These are phyloP conservation scores for Zaprionus lineosus DNA, from an alignment of 2,888 invertebrate genomes.

Conservation along the genomic window DNA sequence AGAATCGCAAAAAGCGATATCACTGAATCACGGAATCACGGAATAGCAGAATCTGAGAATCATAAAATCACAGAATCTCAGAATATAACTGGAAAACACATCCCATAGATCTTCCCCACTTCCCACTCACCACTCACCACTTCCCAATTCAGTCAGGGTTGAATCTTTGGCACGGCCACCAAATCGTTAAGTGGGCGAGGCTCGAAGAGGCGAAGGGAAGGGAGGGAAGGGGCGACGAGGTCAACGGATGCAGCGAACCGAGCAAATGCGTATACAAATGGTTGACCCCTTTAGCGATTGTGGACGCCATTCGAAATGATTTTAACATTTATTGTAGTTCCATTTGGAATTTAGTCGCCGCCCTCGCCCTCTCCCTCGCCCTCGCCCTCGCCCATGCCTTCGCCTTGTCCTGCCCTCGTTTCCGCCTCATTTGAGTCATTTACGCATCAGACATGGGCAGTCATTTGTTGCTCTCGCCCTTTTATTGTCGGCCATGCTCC, in stretches of 20 bases:
- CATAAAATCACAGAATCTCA: no score
- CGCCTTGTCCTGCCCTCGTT: conserved; percentile 29
- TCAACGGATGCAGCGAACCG: conserved; percentile 27
- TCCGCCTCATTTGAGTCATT: conserved; percentile 57
- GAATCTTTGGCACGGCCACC: no score
- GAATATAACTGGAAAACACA: no score
- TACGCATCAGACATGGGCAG: conserved; percentile 23
- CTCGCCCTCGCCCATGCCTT: conserved; percentile 23
- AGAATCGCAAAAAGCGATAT: no score
- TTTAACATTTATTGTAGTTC: conserved; percentile 59
- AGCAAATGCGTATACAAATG: conserved; percentile 3
- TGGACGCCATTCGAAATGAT: conserved; percentile 46
- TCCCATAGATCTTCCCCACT: no score
- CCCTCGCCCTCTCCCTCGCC: conserved; percentile 29
- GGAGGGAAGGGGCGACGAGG: conserved; percentile 10
- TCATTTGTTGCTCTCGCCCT: not conserved
- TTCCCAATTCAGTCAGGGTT: no score
- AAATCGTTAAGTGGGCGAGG: not conserved
- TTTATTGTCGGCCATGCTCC: not conserved
- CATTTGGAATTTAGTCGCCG: conserved; percentile 45
- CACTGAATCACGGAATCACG: no score
- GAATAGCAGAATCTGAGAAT: no score
- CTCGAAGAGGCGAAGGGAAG: no score
- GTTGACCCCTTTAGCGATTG: conserved; percentile 33
- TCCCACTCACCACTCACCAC: no score